Base-by-base conservation (phyloP, 2,888 invertebrate species). In the Laspeyria flexula region DNA sequence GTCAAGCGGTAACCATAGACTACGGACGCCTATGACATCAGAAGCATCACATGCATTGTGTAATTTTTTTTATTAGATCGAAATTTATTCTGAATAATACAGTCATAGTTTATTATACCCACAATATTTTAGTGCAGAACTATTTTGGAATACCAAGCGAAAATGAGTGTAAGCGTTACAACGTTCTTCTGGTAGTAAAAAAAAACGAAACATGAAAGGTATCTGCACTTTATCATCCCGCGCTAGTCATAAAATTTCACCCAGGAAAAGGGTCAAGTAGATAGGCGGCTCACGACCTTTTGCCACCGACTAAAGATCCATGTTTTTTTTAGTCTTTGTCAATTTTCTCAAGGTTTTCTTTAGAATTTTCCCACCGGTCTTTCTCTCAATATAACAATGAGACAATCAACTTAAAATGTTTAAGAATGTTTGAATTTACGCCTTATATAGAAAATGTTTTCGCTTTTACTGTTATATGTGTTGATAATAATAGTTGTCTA, bases 241-340 rank as follows among this genome's bases (percentile, higher is more conserved):
- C 31, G 23, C 10, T 18, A 39, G 16, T 31, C 39, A 31, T 45
- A 45, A 38, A 45, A 39, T 45, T 45, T 25, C 38, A 39, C 45
- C 25, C 16, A 39, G 31, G 38, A 23, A 31, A 39, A 38, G 25
- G 31, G 39, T 39, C 45, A 38, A 25, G 25, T 33, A 39, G 31
- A 38, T 31, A 39, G 10, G 10, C 30, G 15, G 7, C 18, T 12
- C 5, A 30, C 21, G n/a, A 21, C 9, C 34, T 18, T 34, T 34
- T 34, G n/a, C 33, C 18, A 18, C 31, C 5, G 31, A 13, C 7
- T 31, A 29, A 29, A 31, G 31, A 31, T 31, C 6, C 31, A 13
- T 7, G 5, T 7, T 31, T 31, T 13, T 31, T 12, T 4, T 30
- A 1, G 15, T 33, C 7, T 33, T 34, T 16, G 34, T 16, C 16